Percentiles rank a stretch among this genome's conserved stretches.
phyloP scores from a whole-genome alignment of 1,140 invertebrate species.

The Penaeus chinensis region DNA sequence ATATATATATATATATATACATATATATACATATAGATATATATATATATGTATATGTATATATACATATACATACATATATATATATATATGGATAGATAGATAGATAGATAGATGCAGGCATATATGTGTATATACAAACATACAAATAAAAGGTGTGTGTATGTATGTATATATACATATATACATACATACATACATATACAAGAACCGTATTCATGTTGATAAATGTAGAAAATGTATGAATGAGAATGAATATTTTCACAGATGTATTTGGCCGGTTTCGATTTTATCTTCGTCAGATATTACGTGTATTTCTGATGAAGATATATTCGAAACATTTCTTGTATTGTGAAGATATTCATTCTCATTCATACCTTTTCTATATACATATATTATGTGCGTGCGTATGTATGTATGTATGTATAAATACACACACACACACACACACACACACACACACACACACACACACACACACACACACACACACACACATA shows the following conservation, averaged over 20 bases:
- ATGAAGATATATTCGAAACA: neutral
- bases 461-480: neutral
- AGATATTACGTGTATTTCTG: slow-evolving; percentile 11
- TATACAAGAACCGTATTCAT: neutral
- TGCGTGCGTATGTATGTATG: neutral
- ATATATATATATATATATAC: too few species aligned
- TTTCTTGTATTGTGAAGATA: neutral
- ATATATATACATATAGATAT: neutral
- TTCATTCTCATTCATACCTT: neutral
- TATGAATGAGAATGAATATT: too few species aligned
- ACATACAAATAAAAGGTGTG: neutral
- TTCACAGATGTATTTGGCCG: slow-evolving; percentile 2
- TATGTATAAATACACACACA: slow-evolving; percentile 21
- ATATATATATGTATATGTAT: neutral
- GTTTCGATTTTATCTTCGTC: neutral
- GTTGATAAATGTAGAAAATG: neutral
- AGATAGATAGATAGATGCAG: neutral
- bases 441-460: slow-evolving; percentile 19
- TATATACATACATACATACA: neutral
- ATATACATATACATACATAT: neutral
- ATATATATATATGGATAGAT: slow-evolving; percentile 8
- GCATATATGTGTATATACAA: slow-evolving; percentile 5
- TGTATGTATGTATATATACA: slow-evolving; percentile 9
- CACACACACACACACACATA: too few species aligned
- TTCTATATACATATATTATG: slow-evolving; percentile 15